Conservation (phyloP, 2,113 vertebrate species). For the Odocoileus virginianus region DNA sequence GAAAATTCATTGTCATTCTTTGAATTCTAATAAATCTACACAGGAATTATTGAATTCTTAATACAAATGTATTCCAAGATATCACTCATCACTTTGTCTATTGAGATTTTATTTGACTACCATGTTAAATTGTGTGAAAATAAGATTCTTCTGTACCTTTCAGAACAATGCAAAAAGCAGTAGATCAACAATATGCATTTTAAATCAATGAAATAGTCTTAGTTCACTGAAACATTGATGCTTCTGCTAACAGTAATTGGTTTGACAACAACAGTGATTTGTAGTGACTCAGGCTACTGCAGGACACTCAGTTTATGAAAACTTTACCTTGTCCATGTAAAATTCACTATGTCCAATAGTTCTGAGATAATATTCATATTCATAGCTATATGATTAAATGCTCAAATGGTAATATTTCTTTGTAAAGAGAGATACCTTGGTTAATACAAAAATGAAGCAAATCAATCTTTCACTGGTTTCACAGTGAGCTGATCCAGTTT, state of each 20-base stretch:
- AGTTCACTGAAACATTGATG: neutral
- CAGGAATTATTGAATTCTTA: neutral
- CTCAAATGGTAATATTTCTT: neutral
- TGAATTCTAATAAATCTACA: neutral
- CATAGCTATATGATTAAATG: neutral
- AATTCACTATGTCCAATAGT: neutral
- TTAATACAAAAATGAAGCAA: neutral
- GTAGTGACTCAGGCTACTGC: neutral
- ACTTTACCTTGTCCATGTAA: neutral
- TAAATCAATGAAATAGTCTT: neutral
- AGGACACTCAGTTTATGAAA: neutral
- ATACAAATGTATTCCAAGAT: neutral
- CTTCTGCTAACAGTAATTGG: neutral
- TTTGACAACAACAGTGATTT: neutral
- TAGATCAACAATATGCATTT: neutral
- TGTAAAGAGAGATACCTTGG: neutral
- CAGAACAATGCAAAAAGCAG: neutral
- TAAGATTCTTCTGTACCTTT: neutral
- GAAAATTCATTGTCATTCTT: neutral
- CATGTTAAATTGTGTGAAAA: neutral
- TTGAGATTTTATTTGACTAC: neutral
- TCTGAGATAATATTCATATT: neutral
- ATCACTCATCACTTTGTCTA: neutral
- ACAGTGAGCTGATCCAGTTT: constrained; percentile 90
- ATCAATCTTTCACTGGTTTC: constrained; percentile 45